Percentiles rank a stretch among this genome's conserved stretches.
Conservation (phyloP, 1,140 invertebrate species). For the Bacillus rossius region DNA sequence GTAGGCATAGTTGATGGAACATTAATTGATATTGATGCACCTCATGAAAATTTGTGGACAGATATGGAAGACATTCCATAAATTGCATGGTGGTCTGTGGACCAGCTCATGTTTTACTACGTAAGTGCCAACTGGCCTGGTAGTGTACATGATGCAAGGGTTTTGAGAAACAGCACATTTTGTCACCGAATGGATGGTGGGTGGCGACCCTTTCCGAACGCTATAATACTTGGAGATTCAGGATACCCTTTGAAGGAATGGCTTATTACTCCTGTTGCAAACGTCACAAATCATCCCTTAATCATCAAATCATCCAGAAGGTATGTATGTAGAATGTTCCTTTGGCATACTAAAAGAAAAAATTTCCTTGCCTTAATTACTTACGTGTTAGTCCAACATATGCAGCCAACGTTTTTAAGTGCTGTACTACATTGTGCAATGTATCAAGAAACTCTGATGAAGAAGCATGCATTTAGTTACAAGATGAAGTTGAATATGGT, state of each 20-base stretch:
- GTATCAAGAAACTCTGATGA: not conserved
- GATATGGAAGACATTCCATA: conserved; percentile 28
- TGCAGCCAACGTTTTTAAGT: not conserved
- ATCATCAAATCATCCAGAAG: conserved; percentile 15
- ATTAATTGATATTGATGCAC: conserved; percentile 26
- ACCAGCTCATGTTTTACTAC: conserved; percentile 25
- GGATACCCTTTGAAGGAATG: conserved; percentile 21
- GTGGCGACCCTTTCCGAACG: conserved; percentile 18
- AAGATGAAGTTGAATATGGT: too few relatives aligned
- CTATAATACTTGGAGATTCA: conserved; percentile 16
- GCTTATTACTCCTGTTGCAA: conserved; percentile 18
- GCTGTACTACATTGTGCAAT: not conserved
- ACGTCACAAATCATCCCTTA: not conserved
- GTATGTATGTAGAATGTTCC: conserved; percentile 23
- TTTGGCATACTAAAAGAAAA: conserved; percentile 27
- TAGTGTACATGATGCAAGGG: conserved; percentile 23
- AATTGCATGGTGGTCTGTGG: conserved; percentile 27
- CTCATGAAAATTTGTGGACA: conserved; percentile 23
- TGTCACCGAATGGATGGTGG: conserved; percentile 2
- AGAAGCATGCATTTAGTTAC: not conserved
- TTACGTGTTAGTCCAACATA: conserved; percentile 11
- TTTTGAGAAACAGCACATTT: conserved; percentile 24
- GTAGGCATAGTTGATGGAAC: conserved; percentile 22
- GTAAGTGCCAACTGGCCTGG: conserved; percentile 23
- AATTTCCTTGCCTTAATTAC: conserved; percentile 26